Evolutionary conservation across 2,113 vertebrate genomes (phyloP), one percentile per base, ranked within the genome.

Genomic region (Stigmatopora nigra): DNA sequence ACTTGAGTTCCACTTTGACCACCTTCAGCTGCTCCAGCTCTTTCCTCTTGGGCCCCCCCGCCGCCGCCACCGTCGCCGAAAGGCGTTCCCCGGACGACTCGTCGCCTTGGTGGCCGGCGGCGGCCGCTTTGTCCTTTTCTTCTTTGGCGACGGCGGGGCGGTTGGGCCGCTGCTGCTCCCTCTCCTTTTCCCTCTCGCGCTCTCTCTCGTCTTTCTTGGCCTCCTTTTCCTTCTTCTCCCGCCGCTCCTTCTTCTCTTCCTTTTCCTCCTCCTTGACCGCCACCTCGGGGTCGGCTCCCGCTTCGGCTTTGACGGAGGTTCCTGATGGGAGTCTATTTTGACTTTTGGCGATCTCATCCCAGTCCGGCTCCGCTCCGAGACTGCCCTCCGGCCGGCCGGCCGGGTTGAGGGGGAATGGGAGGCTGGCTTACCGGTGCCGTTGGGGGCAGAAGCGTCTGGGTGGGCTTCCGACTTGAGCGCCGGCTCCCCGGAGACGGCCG

Each of bases 11-110:
- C 44, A 90, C 86, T 73, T 88, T 69, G 61, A 91, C 76, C 0
- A 91, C 89, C 69, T 97, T 98, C 79, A 98, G 74, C 14, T 98
- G 96, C 79, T 99, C 96, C 78, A 97, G 90, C 58, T 92, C 87
- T 76, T 99, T 92, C 78, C 89, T 87, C 80, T 92, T 92, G 11
- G 89, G 88, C 17, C 84, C 90, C 63, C 90, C 90, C 16, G 90
- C 77, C 74, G 84, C 56, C 19, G 87, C 90, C 63, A 89, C 90
- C 16, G 90, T 76, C 74, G 84, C 56, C 19, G 87, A 60, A 3
- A 81, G 77, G 5, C 90, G 90, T 49, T 92, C 91, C 9, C 69
- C 78, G 0, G 70, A 67, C 0, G 67, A 51, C 61, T 92, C 91
- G 49, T 92, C 90, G 0, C 77, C 76, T 19, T 90, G 90, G 77